Base-by-base conservation (phyloP, 2,113 vertebrate species). In the Amia ocellicauda region DNA sequence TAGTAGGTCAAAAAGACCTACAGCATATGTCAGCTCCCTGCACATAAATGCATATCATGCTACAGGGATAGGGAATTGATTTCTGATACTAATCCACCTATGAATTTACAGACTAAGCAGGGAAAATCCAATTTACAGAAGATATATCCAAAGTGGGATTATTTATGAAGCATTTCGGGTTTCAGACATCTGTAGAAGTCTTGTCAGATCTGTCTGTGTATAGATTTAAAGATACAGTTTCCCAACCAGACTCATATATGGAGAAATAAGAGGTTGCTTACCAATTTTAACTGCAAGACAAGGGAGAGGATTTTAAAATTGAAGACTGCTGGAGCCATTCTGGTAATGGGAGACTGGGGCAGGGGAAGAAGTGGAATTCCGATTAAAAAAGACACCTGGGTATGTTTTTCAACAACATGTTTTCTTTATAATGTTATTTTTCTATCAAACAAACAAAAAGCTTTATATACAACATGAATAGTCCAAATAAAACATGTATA, bases 51-150 rank as follows among this genome's bases (percentile, higher is more conserved):
- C 51, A 60, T 58, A 49, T 69, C 40, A 64, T 63, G 52, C 63
- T 28, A 17, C 26, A 51, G 50, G 45, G 57, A 60, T 41, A 36
- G 22, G 22, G 24, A 60, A 64, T 64, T 67, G 61, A 72, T 72
- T 61, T 59, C 65, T 72, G 56, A 72, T 63, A 63, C 51, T 63
- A 68, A 68, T 60, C 50, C 57, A 43, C 52, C 42, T 10, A 61
- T 26, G 58, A 60, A 61, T 55, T 50, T 62, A 28, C 36, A 36
- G 50, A 54, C 52, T 41, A 41, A 45, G 52, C 51, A 26, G 13
- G 58, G 36, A 26, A 24, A 55, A 67, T 36, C 51, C 9, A 36
- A 42, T 49, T 49, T 22, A 23, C 22, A 47, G 52, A 66, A 51
- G 50, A 58, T 65, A 49, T 65, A 58, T 65, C 16, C 28, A 58